These are phyloP conservation scores for Stichopus horrens DNA, from an alignment of 53 echinoderm and acorn worm species.

Conservation along the genomic window DNA sequence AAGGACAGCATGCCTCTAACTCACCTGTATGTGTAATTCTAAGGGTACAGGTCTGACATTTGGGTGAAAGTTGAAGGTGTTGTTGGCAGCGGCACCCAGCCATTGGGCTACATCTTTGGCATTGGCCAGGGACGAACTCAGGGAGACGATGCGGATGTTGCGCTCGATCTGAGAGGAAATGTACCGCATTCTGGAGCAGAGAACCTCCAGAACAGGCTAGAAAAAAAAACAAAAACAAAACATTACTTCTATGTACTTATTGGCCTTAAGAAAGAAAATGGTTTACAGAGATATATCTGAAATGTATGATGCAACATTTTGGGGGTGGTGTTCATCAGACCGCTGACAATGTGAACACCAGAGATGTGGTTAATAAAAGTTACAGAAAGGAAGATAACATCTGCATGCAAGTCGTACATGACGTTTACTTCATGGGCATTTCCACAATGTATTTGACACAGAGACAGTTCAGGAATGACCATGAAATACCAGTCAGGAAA, in stretches of 20 bases:
- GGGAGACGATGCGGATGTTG: conserved; percentile 95
- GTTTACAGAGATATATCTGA: too few relatives aligned
- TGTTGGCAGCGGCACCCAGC: conserved; percentile 89
- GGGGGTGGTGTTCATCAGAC: too few relatives aligned
- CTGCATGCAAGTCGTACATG: too few relatives aligned
- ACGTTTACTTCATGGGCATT: too few relatives aligned
- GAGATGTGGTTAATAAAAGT: too few relatives aligned
- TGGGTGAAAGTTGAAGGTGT: conserved; percentile 99
- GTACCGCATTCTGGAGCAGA: conserved; percentile 99
- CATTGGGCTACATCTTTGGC: conserved; percentile 97
- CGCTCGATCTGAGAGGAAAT: conserved; percentile 98
- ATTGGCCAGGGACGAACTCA: conserved; percentile 94
- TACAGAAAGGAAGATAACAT: too few relatives aligned
- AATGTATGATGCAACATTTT: too few relatives aligned
- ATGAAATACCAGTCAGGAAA: too few relatives aligned
- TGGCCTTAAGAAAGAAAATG: too few relatives aligned
- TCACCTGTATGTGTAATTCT: conserved; percentile 94
- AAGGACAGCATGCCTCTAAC: not conserved
- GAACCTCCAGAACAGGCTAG: conserved; percentile 94
- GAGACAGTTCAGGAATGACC: too few relatives aligned
- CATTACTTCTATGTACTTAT: not conserved
- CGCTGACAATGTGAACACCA: too few relatives aligned
- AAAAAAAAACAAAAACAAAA: not conserved
- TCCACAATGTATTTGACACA: too few relatives aligned
- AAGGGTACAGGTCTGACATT: conserved; percentile 95